Evolutionary conservation across 2,797 vertebrate genomes (phyloP).

Genomic region (Dicrostonyx torquatus): DNA sequence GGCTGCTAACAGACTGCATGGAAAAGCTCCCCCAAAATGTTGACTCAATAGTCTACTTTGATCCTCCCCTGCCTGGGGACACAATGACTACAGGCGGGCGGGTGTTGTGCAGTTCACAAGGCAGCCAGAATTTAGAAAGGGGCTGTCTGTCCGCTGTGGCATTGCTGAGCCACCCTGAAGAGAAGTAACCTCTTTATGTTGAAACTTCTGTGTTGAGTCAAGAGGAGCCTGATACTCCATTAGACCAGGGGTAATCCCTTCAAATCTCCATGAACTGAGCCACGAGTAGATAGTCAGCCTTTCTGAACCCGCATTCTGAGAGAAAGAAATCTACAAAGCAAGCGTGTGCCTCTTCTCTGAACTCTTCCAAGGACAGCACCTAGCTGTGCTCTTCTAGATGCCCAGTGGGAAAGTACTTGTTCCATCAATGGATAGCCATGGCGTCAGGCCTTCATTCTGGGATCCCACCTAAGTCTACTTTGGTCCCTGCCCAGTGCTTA

Average conservation of each 20-base stretch:
- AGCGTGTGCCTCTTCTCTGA: accelerated
- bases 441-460: accelerated
- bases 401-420: accelerated
- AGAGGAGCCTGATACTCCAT: accelerated
- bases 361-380: accelerated
- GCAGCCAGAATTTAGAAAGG: neutral
- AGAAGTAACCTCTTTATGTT: neutral
- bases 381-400: accelerated
- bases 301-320: neutral
- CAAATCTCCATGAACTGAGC: accelerated
- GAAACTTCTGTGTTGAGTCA: neutral
- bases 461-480: neutral
- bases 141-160: accelerated
- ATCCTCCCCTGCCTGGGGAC: neutral
- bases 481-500: neutral
- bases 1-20: accelerated
- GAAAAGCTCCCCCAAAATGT: neutral
- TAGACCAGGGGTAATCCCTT: neutral
- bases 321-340: neutral
- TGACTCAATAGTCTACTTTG: accelerated
- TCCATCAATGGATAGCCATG: accelerated
- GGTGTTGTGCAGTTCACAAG: accelerated
- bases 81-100: accelerated
- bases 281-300: neutral
- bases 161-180: neutral